Evolutionary conservation across 2,113 vertebrate species (phyloP), one percentile per base, ranked within the genome.

Genomic region (Platichthys stellatus): DNA sequence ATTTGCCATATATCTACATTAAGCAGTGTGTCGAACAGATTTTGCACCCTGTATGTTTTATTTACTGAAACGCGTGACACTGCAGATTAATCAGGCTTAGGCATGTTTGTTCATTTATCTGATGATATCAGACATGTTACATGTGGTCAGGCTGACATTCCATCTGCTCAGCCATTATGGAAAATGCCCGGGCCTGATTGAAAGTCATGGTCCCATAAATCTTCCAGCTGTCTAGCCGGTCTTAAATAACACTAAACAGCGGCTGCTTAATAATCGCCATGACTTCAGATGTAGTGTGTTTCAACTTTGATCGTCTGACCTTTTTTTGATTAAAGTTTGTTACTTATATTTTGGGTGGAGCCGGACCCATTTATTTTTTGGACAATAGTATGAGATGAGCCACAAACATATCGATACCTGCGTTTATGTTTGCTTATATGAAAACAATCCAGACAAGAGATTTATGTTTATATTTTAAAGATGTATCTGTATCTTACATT

Each of bases 71-170:
- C 70, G 58, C 38, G 56, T 86, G 80, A 78, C 84, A 69, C 14
- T n/a, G 49, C 6, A n/a, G 66, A 75, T 85, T 86, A 47, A 69
- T 68, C 18, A 51, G 38, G 82, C 60, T 79, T 83, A 86, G 31
- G 38, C 80, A 71, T 82, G 65, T 85, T 76, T 84, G 71, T 69
- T 73, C 40, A 69, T 81, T 64, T 77, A 80, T 69, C 72, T 68
- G 49, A 82, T 82, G 63, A 78, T 69, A 59, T 61, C 62, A 69
- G 73, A 72, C 69, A 64, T 85, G 57, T 40, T 74, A 51, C 63
- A 69, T 78, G 64, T 40, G 64, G 67, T 57, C 53, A 38, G 58
- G 18, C 58, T 63, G 58, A 4, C 40, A 2, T 75, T 78, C 81
- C 74, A 82, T 86, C 72, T 85, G 78, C 68, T 43, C 21, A 31